phyloP scores from a whole-genome alignment of 37 sponge, comb jelly and placozoan species.

The Beroe forskalii region DNA sequence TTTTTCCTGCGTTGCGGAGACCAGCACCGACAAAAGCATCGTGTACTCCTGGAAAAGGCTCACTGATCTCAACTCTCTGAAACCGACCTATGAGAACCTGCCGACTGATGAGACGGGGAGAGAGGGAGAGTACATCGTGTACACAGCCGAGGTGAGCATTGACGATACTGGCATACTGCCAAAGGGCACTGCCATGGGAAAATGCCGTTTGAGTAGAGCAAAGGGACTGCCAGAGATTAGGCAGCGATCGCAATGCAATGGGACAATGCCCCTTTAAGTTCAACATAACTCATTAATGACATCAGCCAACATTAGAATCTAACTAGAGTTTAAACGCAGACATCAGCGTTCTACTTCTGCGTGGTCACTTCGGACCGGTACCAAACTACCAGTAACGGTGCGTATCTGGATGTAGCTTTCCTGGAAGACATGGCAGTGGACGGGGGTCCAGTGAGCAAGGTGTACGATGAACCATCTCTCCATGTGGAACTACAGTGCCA shows the following conservation, averaged over 20 bases:
- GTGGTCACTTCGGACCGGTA: not conserved
- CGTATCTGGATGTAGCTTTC: constrained; percentile 6
- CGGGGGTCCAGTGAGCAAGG: not conserved
- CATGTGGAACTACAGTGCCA: not conserved
- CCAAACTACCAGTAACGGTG: not conserved
- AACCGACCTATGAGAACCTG: not conserved
- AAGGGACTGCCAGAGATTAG: too few relatives aligned
- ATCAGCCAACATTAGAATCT: too few relatives aligned
- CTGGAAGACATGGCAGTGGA: not conserved
- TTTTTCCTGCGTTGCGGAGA: not conserved
- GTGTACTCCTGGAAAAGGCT: constrained; percentile 8
- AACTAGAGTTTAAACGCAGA: too few relatives aligned
- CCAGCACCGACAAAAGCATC: not conserved
- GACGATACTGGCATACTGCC: too few relatives aligned
- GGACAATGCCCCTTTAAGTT: too few relatives aligned
- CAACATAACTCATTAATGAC: too few relatives aligned
- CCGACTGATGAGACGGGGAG: not conserved
- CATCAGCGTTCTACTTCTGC: constrained; percentile 14
- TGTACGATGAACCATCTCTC: not conserved
- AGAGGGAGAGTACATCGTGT: constrained; percentile 23
- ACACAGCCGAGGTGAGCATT: constrained; percentile 9
- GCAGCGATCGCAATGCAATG: too few relatives aligned
- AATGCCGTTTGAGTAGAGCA: too few relatives aligned
- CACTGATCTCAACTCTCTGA: not conserved
- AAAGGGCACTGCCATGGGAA: too few relatives aligned